A percentile compares a stretch with the other conserved stretches of the same genome.
phyloP scores from a whole-genome alignment of 2,113 vertebrate species.

The Oryzias curvinotus region DNA sequence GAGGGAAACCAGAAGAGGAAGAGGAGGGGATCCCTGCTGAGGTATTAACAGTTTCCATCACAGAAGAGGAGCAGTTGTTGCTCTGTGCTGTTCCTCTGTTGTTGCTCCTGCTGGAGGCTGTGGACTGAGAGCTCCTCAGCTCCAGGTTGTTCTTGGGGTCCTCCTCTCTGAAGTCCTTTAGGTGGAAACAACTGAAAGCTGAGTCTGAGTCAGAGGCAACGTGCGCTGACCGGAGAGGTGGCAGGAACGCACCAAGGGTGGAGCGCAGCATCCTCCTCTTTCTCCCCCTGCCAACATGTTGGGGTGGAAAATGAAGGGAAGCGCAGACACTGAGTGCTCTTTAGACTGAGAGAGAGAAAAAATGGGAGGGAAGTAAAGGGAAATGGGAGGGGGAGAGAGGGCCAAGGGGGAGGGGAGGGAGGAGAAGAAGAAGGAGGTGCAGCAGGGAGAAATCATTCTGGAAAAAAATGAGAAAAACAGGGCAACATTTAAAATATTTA shows the following conservation, averaged over 20 bases:
- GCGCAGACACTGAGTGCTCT: slow-evolving; percentile 59
- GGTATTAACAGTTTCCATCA: slow-evolving; percentile 59
- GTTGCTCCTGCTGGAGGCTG: slow-evolving; percentile 53
- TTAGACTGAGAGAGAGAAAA: slow-evolving; percentile 59
- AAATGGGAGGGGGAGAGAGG: slow-evolving; percentile 49
- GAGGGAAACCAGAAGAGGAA: slow-evolving; percentile 31
- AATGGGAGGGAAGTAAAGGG: slow-evolving; percentile 60
- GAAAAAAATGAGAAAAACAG: slow-evolving; percentile 11
- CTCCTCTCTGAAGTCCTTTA: slow-evolving; percentile 63
- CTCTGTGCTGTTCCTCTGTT: slow-evolving; percentile 50
- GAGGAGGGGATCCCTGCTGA: slow-evolving; percentile 43
- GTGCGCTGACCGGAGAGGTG: slow-evolving; percentile 60
- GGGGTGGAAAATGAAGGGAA: slow-evolving; percentile 67
- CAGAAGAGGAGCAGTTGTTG: slow-evolving; percentile 53
- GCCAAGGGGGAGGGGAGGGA: slow-evolving; percentile 43
- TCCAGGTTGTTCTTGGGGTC: slow-evolving; percentile 46
- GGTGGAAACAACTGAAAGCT: slow-evolving; percentile 57
- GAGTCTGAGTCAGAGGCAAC: slow-evolving; percentile 61
- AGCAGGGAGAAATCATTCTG: slow-evolving; percentile 39
- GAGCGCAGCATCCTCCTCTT: slow-evolving; percentile 73
- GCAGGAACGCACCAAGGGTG: slow-evolving; percentile 65
- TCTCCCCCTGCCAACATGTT: slow-evolving; percentile 75
- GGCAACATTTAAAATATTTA: slow-evolving; percentile 5
- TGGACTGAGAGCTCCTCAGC: slow-evolving; percentile 44
- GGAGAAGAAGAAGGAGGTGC: slow-evolving; percentile 40